These are phyloP conservation scores for Mus musculus DNA, from an alignment of 2,113 vertebrate species.

Conservation along the genomic window DNA sequence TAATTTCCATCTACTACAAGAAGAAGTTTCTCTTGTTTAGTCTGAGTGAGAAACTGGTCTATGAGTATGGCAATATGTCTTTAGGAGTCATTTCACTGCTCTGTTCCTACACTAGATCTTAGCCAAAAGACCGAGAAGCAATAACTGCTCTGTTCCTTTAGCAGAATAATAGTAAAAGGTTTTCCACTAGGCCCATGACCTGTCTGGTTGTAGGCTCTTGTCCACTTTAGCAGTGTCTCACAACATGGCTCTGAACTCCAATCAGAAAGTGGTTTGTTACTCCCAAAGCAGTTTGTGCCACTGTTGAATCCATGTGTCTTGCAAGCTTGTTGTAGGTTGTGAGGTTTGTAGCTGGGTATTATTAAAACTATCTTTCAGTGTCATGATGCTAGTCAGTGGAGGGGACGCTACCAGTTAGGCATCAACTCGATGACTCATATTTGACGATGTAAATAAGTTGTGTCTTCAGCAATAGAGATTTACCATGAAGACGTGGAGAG, in stretches of 20 bases:
- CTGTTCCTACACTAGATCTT: not conserved
- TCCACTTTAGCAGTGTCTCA: not conserved
- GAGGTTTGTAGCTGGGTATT: not conserved
- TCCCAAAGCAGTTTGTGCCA: rapidly evolving
- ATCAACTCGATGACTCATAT: not conserved
- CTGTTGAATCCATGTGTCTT: not conserved
- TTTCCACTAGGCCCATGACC: not conserved
- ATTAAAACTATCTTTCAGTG: not conserved
- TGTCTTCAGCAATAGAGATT: not conserved
- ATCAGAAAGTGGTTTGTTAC: not conserved
- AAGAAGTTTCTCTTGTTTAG: not conserved
- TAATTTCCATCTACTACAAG: not conserved
- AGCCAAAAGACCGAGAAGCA: too few relatives aligned
- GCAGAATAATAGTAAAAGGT: not conserved
- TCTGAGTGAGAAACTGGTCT: not conserved
- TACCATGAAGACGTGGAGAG: not conserved
- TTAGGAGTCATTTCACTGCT: not conserved
- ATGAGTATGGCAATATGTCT: not conserved
- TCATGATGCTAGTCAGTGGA: not conserved
- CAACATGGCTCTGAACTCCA: not conserved
- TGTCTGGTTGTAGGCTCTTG: not conserved
- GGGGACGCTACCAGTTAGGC: too few relatives aligned
- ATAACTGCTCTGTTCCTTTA: not conserved
- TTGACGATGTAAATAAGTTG: not conserved
- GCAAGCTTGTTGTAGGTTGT: not conserved